Conservation (phyloP, 2,113 vertebrate genomes). For the Dromiciops gliroides region DNA sequence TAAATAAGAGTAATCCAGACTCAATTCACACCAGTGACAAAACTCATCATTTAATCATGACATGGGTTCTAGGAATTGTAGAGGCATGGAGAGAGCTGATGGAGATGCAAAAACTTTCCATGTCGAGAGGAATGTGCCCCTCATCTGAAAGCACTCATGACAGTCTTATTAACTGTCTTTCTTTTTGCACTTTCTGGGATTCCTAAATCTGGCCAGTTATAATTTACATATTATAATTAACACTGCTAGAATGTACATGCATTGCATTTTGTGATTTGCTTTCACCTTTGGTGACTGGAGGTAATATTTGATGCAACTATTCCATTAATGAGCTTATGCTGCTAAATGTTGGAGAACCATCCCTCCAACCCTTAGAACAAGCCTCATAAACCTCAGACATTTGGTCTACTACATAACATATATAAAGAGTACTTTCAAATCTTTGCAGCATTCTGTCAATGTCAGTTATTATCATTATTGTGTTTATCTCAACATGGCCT, state of each 20-base stretch:
- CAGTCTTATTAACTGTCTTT: neutral
- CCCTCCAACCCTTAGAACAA: neutral
- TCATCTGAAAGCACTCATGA: neutral
- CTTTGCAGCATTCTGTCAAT: neutral
- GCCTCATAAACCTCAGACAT: neutral
- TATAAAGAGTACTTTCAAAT: neutral
- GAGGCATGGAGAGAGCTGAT: neutral
- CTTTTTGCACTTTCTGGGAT: neutral
- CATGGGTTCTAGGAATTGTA: neutral
- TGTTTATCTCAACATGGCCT: neutral
- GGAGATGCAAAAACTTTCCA: neutral
- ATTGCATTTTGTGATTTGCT: neutral
- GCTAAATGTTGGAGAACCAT: neutral
- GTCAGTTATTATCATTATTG: neutral
- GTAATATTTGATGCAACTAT: neutral
- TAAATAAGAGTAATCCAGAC: neutral
- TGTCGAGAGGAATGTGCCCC: neutral
- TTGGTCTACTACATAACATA: neutral
- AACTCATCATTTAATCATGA: neutral
- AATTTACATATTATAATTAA: neutral
- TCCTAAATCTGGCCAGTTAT: neutral
- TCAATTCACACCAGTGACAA: neutral
- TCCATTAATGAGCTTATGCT: neutral
- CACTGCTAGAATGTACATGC: neutral
- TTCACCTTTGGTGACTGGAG: neutral